phyloP scores from a whole-genome alignment of 2,888 invertebrate species.

The Papilio protenor region DNA sequence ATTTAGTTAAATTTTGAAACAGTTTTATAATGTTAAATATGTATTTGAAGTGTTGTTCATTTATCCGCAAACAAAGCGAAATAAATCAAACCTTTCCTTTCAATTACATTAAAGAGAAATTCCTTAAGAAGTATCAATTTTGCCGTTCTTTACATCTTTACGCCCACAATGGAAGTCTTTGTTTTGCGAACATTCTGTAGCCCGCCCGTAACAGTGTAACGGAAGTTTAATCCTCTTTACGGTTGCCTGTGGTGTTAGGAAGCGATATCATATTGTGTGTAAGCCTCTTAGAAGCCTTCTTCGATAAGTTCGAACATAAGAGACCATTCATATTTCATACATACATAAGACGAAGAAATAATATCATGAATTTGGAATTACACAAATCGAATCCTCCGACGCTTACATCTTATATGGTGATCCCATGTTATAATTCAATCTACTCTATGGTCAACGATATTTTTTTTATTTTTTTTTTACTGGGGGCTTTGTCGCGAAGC shows the following conservation, averaged over 20 bases:
- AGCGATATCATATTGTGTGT: conserved; percentile 24
- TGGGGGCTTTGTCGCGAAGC: too few relatives aligned
- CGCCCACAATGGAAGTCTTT: conserved; percentile 3
- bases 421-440: too few relatives aligned
- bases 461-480: too few relatives aligned
- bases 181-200: conserved; percentile 19
- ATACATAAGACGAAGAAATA: background rate
- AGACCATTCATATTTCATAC: background rate
- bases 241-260: conserved; percentile 9
- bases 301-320: background rate
- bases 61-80: background rate
- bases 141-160: background rate
- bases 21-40: background rate
- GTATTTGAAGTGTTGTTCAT: background rate
- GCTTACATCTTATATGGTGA: too few relatives aligned
- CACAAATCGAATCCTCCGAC: background rate
- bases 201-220: conserved; percentile 6
- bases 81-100: background rate
- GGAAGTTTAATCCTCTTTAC: conserved; percentile 35
- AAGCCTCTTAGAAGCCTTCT: conserved; percentile 24
- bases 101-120: background rate
- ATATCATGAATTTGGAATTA: background rate
- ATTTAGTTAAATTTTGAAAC: too few relatives aligned
- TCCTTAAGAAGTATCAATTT: conserved; percentile 5
- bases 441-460: too few relatives aligned